Base-by-base conservation (phyloP, 2,113 vertebrate genomes). In the Albula goreensis region DNA sequence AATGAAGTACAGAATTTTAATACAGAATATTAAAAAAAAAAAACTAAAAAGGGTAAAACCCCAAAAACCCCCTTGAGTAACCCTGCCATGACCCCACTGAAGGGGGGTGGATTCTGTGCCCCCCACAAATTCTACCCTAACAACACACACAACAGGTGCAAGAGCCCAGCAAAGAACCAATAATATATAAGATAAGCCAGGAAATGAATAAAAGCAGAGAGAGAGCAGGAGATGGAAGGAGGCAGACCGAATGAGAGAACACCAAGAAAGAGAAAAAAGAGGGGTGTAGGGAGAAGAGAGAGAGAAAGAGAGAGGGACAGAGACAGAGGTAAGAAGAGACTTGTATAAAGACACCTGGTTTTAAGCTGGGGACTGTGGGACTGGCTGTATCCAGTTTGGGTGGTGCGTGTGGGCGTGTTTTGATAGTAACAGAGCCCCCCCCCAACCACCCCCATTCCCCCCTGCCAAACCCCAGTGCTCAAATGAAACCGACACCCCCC, bases 71-170 rank as follows among this genome's bases (percentile, higher is more conserved):
- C 66, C 83, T 50, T 12, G 19, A 0, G 12, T 86, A 85, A 92
- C 90, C 88, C 31, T 50, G 2, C 9, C 0, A 50, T 19, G 84
- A 89, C 87, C 87, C 80, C 15, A 56, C 82, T 1, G 50, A 85
- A 12, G 70, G 83, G 9, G 5, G 17, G n/a, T 19, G 17, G 12
- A 22, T 7, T n/a, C 57, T 10, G 31, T 5, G 15, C 13, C 19
- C 12, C 31, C 84, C 41, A 25, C 57, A 19, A 31, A 31, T 41
- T 82, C 53, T 86, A 66, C 66, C 10, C 48, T 48, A 31, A n/a
- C 4, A 82, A 77, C 78, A 85, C 85, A 89, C 53, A 56, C 12
- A 56, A 92, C 89, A 89, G 88, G 89, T 93, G 90, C 56, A 15
- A 50, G 41, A 63, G 12, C 49, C 2, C 83, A 87, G 89, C 86